Base-by-base conservation (phyloP, 2,113 vertebrate species). In the Amia ocellicauda region DNA sequence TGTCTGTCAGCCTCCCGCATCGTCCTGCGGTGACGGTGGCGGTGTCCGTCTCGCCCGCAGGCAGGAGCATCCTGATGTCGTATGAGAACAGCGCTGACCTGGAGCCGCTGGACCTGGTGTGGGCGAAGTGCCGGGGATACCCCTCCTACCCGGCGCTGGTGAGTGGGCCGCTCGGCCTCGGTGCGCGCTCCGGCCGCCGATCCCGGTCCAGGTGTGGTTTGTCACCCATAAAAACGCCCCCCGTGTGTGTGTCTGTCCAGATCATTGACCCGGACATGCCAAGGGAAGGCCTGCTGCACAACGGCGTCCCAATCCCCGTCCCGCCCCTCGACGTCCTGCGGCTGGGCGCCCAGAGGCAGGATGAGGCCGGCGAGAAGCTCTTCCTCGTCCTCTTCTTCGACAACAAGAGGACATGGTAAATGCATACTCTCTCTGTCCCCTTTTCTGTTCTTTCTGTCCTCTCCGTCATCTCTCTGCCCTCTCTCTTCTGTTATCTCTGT, bases 301-400 rank as follows among this genome's bases (percentile, higher is more conserved):
- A 99, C 0, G 97, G 97, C 1, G 91, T 99, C 23, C 96, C 97
- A 72, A 99, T 99, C 72, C 97, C 97, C 0, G 94, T 98, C 8
- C 97, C 97, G 2, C 97, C 97, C 0, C 66, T 93, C 81, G 95
- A 98, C 19, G 97, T 98, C 50, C 81, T 99, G 67, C 87, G 75
- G 55, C 64, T 99, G 78, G 95, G 95, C 26, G 93, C 98, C 76
- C 93, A 94, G 86, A 91, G 87, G 71, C 93, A 96, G 81, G 88
- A 85, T 63, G 96, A 99, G 74, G 86, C 88, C 54, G 79, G 74
- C 5, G 93, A 94, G 77, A 93, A 90, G 68, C 95, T 98, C 75
- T 99, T 93, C 83, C 90, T 98, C 69, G 95, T 99, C 80, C 94
- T 99, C 70, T 99, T 99, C 86, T 99, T 99, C 77, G 97, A 99